Evolutionary conservation across 2,888 invertebrate genomes (phyloP).

Genomic region (Elaeidobius kamerunicus): DNA sequence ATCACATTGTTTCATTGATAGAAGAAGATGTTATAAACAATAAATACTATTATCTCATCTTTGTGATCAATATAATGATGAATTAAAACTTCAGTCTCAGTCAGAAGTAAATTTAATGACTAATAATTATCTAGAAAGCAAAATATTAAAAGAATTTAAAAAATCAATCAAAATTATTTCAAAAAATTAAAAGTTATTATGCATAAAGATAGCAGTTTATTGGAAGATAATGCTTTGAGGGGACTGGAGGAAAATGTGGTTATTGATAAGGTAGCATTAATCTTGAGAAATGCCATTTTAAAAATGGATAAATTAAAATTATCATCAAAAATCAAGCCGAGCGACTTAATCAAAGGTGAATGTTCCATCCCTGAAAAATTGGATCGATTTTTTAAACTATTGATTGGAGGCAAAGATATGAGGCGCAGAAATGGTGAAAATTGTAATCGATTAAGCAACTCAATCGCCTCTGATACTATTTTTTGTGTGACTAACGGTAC

Average conservation of each 20-base stretch:
- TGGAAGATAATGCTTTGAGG: slow-evolving; percentile 21
- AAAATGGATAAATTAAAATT: slow-evolving; percentile 15
- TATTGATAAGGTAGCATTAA: slow-evolving; percentile 24
- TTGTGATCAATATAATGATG: slow-evolving; percentile 12
- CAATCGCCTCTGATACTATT: slow-evolving; percentile 11
- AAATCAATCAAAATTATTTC: slow-evolving; percentile 19
- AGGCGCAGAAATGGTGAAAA: slow-evolving; percentile 15
- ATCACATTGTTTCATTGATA: slow-evolving; percentile 3
- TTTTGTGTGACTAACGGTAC: slow-evolving; percentile 6
- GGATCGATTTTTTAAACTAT: slow-evolving; percentile 21
- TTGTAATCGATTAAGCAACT: slow-evolving; percentile 11
- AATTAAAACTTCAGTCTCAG: slow-evolving; percentile 6
- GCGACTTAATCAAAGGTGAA: slow-evolving; percentile 24
- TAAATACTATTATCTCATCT: slow-evolving; percentile 6
- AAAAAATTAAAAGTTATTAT: slow-evolving; percentile 27
- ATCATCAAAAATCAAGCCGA: slow-evolving; percentile 12
- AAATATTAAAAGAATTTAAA: slow-evolving; percentile 24
- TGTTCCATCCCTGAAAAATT: slow-evolving; percentile 26
- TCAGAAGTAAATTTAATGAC: slow-evolving; percentile 18
- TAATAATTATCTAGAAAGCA: slow-evolving; percentile 20
- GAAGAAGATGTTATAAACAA: slow-evolving; percentile 6
- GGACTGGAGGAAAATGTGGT: slow-evolving; percentile 19
- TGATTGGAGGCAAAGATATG: slow-evolving; percentile 21
- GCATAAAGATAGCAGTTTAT: slow-evolving; percentile 22
- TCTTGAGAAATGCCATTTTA: slow-evolving; percentile 5